A percentile compares a stretch with the other conserved stretches of the same genome.
phyloP scores from a whole-genome alignment of 2,888 invertebrate species.

The Caenorhabditis virilis region DNA sequence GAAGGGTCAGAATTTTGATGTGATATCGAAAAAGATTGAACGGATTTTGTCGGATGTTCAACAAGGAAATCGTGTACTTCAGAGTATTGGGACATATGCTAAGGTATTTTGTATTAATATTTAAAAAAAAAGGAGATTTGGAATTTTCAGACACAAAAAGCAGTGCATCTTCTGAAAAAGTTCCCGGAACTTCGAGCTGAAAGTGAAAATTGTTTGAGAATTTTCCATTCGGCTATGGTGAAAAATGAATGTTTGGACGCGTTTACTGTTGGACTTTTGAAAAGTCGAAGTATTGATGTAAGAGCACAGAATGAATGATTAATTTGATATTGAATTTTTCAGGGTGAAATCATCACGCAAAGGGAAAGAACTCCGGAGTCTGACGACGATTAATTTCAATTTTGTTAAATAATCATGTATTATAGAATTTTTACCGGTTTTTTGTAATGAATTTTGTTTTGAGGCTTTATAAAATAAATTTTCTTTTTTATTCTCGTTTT shows the following conservation, averaged over 20 bases:
- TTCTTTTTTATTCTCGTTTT: too few relatives aligned
- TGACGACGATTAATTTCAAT: conserved; percentile 4
- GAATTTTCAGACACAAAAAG: conserved; percentile 37
- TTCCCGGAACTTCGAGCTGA: conserved; percentile 43
- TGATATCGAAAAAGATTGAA: conserved; percentile 8
- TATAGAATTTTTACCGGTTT: not conserved
- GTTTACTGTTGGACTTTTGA: conserved; percentile 43
- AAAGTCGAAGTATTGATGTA: conserved; percentile 44
- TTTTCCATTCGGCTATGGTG: conserved; percentile 43
- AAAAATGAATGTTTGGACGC: conserved; percentile 41
- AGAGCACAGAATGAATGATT: conserved; percentile 1
- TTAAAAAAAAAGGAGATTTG: too few relatives aligned
- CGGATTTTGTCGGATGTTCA: conserved; percentile 37
- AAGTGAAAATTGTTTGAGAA: conserved; percentile 40
- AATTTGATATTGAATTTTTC: conserved; percentile 2
- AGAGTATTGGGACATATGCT: conserved; percentile 45
- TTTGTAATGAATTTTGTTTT: not conserved
- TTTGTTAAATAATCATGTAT: not conserved
- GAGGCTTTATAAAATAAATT: not conserved
- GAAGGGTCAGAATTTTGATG: conserved; percentile 18
- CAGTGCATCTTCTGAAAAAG: conserved; percentile 33
- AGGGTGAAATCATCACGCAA: conserved; percentile 24
- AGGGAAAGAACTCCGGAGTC: conserved; percentile 4
- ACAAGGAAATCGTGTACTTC: conserved; percentile 43
- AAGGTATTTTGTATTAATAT: too few relatives aligned